phyloP scores from a whole-genome alignment of 2,797 vertebrate species.

The Cryptoblepharus egeriae region DNA sequence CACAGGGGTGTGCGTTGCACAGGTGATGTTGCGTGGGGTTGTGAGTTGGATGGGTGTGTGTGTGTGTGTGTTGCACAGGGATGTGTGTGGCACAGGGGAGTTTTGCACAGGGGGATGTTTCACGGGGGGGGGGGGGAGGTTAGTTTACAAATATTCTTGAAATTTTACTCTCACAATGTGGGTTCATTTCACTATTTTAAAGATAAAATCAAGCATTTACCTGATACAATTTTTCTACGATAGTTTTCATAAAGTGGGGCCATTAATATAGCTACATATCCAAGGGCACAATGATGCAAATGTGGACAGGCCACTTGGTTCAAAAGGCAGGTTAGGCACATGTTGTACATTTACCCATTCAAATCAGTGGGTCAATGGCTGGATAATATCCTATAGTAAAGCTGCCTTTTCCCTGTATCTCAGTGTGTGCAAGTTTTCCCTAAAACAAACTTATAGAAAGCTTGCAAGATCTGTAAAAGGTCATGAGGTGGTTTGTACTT shows the following conservation, averaged over 20 bases:
- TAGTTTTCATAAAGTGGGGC: background rate
- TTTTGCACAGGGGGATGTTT: too few relatives aligned
- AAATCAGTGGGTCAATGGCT: background rate
- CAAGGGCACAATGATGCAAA: background rate
- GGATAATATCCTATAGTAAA: background rate
- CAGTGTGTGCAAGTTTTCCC: background rate
- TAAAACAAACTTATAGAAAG: background rate
- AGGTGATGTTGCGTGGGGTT: too few relatives aligned
- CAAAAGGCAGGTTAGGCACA: background rate
- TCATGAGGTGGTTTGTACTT: conserved; percentile 31
- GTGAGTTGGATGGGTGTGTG: too few relatives aligned
- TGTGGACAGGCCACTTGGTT: background rate
- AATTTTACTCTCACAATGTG: too few relatives aligned
- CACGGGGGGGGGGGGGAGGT: too few relatives aligned
- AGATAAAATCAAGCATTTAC: background rate
- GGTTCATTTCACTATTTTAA: too few relatives aligned
- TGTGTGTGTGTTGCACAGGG: too few relatives aligned
- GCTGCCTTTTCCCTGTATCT: background rate
- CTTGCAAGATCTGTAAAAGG: background rate
- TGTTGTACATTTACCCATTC: background rate
- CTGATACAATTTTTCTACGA: background rate
- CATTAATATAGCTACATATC: background rate
- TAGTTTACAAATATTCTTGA: too few relatives aligned
- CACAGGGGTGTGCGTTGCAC: too few relatives aligned
- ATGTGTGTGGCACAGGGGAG: too few relatives aligned